Evolutionary conservation across 2,797 vertebrate genomes (phyloP).

Genomic region (Coracias cyanogaster): DNA sequence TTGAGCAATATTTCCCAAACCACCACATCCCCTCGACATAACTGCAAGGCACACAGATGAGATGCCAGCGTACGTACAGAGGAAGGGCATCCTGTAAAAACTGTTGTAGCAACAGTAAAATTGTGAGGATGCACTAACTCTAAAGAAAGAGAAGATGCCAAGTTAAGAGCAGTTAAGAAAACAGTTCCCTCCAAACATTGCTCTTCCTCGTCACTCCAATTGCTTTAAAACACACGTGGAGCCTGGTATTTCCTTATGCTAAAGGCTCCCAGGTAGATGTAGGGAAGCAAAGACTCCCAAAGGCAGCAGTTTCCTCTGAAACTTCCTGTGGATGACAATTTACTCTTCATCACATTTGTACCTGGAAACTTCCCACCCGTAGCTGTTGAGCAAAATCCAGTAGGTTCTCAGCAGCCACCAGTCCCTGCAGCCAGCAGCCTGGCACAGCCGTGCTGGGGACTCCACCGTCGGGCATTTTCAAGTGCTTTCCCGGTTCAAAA

Average conservation of each 20-base stretch:
- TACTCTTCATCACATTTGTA: neutral
- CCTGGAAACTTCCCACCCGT: neutral
- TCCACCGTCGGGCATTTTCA: accelerated
- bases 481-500: neutral
- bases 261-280: neutral
- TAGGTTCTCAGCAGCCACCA: neutral
- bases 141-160: neutral
- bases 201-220: neutral
- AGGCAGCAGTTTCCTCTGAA: neutral
- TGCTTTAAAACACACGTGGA: neutral
- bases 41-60: neutral
- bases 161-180: neutral
- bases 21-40: neutral
- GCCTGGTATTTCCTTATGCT: neutral
- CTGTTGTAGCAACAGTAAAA: neutral
- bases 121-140: neutral
- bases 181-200: neutral
- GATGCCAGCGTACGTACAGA: accelerated
- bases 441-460: accelerated
- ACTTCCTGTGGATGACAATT: neutral
- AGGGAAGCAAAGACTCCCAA: neutral
- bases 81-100: neutral
- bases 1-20: neutral
- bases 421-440: neutral
- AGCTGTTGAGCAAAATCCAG: neutral